Evolutionary conservation across 2,888 invertebrate species (phyloP), one percentile per base, ranked within the genome.

Genomic region (Euphydryas editha): DNA sequence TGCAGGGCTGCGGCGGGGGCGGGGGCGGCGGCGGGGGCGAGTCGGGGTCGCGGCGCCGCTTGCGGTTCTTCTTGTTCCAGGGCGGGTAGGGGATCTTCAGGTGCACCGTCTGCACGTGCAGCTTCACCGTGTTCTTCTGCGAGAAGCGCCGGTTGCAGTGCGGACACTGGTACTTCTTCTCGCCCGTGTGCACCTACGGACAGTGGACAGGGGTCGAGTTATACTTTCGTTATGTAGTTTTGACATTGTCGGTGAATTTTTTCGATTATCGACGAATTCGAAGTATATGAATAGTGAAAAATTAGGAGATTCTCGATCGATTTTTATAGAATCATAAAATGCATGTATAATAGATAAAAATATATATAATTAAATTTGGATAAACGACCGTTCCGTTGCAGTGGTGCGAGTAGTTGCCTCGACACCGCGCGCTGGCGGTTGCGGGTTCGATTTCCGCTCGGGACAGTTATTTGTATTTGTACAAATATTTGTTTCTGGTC

Each of bases 21-120:
- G n/a, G n/a, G n/a, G n/a, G n/a, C 15, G 39, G 39, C 46, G 18
- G 72, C 0, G 77, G 65, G 0, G 79, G 70, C 0, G 76, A 73
- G 20, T 84, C 85, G 15, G 77, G 44, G 36, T 84, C 86, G 69
- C 86, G 85, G 63, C 85, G 80, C 2, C 87, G 78, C 65, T 76
- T 77, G 55, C 91, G 74, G 64, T 90, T 92, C 78, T 90, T 90
- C 81, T 92, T 92, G 73, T 91, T 89, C 92, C 92, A 92, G 0
- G 92, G 92, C 44, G 90, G 90, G 81, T 92, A 92, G 0, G 92
- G 92, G 71, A 92, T 92, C 80, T 92, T 92, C 36, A 92, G 78
- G 59, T 92, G 92, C 0, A 92, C 92, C 0, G 92, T 92, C 65
- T 92, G 92, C 69, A 92, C 91, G 85, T 93, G 93, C 0, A 92